Evolutionary conservation across 2,113 vertebrate species (phyloP).

Genomic region (Salvelinus sp.): DNA sequence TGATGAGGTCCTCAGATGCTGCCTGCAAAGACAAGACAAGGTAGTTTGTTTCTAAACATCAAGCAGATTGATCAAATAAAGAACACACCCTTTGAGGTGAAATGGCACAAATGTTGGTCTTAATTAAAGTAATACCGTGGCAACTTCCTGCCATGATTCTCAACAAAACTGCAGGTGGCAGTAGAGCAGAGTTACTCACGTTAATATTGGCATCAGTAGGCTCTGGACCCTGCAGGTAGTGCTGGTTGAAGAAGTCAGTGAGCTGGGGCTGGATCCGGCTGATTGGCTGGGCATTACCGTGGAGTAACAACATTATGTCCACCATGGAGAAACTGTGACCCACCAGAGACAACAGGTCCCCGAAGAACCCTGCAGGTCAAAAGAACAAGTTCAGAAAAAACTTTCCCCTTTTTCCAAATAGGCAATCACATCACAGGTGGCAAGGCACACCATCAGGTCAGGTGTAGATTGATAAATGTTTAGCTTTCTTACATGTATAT

Average conservation of each 20-base stretch:
- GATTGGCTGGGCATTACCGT: conserved; percentile 84
- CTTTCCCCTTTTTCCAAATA: neutral
- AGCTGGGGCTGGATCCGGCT: conserved; percentile 82
- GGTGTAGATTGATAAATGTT: too few species aligned
- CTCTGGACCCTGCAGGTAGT: conserved; percentile 79
- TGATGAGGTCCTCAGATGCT: conserved; percentile 73
- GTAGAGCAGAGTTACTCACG: conserved; percentile 53
- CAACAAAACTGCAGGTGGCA: neutral
- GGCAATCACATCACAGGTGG: neutral
- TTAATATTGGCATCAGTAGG: conserved; percentile 79
- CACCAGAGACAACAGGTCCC: conserved; percentile 82
- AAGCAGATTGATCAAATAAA: neutral
- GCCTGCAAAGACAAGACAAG: conserved; percentile 34
- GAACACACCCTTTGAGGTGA: too few species aligned
- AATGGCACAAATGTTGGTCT: neutral
- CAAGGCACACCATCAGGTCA: neutral
- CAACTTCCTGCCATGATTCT: too few species aligned
- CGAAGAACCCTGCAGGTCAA: conserved; percentile 79
- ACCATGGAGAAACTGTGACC: conserved; percentile 88
- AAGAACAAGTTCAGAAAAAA: neutral
- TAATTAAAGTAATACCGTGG: too few species aligned
- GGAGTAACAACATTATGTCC: conserved; percentile 85
- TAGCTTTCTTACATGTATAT: too few species aligned
- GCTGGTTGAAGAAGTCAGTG: conserved; percentile 78
- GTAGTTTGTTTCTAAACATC: neutral